phyloP scores from a whole-genome alignment of 2,888 invertebrate genomes.

The Epiblema foenella region DNA sequence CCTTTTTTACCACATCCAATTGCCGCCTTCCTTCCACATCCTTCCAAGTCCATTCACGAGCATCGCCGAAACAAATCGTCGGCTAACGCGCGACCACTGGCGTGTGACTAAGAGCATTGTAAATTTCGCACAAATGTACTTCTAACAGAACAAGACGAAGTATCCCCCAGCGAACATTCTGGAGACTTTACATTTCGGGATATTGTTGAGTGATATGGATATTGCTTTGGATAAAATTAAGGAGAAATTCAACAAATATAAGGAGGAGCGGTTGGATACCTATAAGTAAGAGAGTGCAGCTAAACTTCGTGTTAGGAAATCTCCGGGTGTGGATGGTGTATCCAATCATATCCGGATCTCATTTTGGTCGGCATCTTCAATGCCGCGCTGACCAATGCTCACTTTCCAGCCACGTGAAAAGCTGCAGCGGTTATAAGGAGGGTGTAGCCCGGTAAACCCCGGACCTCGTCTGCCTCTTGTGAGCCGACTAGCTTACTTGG shows the following conservation, averaged over 20 bases:
- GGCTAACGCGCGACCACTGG: slow-evolving; percentile 70
- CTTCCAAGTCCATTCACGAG: slow-evolving; percentile 36
- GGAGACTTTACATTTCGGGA: slow-evolving; percentile 6
- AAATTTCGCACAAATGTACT: slow-evolving; percentile 70
- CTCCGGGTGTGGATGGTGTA: too few relatives aligned
- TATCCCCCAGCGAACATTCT: slow-evolving; percentile 54
- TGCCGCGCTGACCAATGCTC: too few relatives aligned
- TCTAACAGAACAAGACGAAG: slow-evolving; percentile 60
- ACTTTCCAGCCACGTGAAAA: too few relatives aligned
- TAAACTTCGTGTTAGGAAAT: too few relatives aligned
- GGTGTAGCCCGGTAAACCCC: too few relatives aligned
- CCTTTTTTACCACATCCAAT: slow-evolving; percentile 52
- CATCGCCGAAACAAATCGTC: slow-evolving; percentile 61
- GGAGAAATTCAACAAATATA: not conserved
- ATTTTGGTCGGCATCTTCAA: too few relatives aligned
- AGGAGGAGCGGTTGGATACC: not conserved
- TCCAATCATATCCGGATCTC: too few relatives aligned
- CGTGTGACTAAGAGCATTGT: slow-evolving; percentile 82
- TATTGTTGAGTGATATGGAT: slow-evolving; percentile 14
- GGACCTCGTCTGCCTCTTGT: too few relatives aligned
- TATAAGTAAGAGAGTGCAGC: not conserved
- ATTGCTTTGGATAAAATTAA: not conserved
- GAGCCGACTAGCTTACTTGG: too few relatives aligned
- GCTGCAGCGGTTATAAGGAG: too few relatives aligned
- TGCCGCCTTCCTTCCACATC: slow-evolving; percentile 36